Evolutionary conservation across 2,888 invertebrate species (phyloP).

Genomic region (Folsomia candida): DNA sequence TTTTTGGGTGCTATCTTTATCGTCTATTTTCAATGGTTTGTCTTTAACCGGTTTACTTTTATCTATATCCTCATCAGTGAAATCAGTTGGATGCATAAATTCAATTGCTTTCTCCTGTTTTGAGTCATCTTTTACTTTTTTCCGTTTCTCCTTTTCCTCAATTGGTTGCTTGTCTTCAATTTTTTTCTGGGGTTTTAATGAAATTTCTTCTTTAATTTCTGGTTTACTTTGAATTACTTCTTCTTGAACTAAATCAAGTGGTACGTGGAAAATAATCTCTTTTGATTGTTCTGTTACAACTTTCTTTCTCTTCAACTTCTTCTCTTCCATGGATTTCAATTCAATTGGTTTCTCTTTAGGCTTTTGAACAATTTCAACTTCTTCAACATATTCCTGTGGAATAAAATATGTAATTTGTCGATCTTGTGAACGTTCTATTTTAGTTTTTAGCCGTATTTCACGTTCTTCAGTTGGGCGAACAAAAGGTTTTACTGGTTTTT

Average conservation of each 20-base stretch:
- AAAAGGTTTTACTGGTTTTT: background rate
- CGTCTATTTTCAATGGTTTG: background rate
- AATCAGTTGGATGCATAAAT: conserved; percentile 52
- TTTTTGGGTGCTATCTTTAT: background rate
- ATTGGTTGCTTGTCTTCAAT: background rate
- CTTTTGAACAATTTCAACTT: conserved; percentile 63
- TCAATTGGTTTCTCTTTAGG: conserved; percentile 61
- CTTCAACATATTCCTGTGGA: conserved; percentile 5
- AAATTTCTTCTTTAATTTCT: background rate
- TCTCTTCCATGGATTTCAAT: conserved; percentile 53
- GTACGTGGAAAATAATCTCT: background rate
- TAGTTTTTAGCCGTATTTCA: background rate
- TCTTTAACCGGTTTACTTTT: background rate
- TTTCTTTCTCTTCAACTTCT: background rate
- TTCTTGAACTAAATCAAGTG: background rate
- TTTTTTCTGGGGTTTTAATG: background rate
- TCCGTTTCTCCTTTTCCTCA: background rate
- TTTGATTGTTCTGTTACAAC: background rate
- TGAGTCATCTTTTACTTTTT: conserved; percentile 46
- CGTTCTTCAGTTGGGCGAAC: background rate
- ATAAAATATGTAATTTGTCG: background rate
- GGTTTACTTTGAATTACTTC: background rate
- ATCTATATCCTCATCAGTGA: background rate
- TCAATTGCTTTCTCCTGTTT: conserved; percentile 61
- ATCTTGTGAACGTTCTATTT: background rate